Base-by-base conservation (phyloP, 2,797 vertebrate genomes). In the Esox masquinongy region DNA sequence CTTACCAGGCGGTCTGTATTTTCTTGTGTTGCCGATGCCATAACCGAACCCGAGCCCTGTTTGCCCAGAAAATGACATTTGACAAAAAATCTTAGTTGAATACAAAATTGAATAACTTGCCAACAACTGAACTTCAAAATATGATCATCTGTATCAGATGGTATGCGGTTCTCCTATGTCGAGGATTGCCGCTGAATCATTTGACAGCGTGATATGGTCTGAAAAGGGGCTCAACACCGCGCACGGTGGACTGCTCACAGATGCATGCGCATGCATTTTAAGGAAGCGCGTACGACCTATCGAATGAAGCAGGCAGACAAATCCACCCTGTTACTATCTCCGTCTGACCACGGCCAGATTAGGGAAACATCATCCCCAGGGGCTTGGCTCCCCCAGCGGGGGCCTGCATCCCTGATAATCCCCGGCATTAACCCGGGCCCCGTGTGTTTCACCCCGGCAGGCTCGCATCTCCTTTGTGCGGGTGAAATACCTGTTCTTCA, bases 401-500 rank as follows among this genome's bases (percentile, higher is more conserved):
- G 39, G 39, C 39, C 39, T 9, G 9, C 39, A 43, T 43, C 9
- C 9, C 5, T 43, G 39, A 43, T 43, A 6, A 43, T 43, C 39
- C 39, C 39, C 5, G 39, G 5, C 9, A 9, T 7, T 43, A 43
- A 43, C 39, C 5, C 39, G 39, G 39, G 66, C 63, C 79, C n/a
- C n/a, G n/a, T 61, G 2, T 79, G 67, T 67, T 70, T 16, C 1
- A 72, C 39, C 15, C 50, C 50, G 11, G n/a, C 78, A 99, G 98
- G 95, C 96, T 90, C 96, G 95, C 81, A 95, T 98, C 91, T 98
- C 97, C 1, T 97, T 96, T 19, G 89, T 97, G 79, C 93, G 96
- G 86, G 96, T 99, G 92, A 99, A 99, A 90, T 99, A 97, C 86
- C 95, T 99, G 90, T 99, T 99, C 91, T 95, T 99, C 39, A 98